Evolutionary conservation across 2,888 invertebrate genomes (phyloP), one percentile per base, ranked within the genome.

Genomic region (Portevinia maculata): DNA sequence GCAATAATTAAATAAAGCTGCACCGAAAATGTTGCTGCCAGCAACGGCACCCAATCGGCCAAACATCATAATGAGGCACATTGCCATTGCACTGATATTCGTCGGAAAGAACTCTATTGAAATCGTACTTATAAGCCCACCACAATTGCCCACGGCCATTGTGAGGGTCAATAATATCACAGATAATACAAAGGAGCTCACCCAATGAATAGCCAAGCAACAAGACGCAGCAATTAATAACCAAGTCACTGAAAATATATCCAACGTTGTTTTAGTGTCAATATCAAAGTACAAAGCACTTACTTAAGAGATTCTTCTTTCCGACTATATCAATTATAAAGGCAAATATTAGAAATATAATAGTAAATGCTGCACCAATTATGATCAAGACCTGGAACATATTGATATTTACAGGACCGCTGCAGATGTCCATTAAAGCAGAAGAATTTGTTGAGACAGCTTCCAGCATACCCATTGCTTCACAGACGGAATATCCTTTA

Each of bases 321-420:
- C 94, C 94, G 0, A 91, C 85, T 0, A 88, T 79, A 79, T 92
- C 92, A 21, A 93, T 93, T 0, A 94, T 90, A 87, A 93, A 93
- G 8, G 94, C 94, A 15, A 94, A 94, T 24, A 93, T 86, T 34
- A 94, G 87, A 88, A 94, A 95, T 87, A 94, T 93, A 0, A 93
- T 86, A 21, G 94, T 92, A 86, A 94, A 94, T 4, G 93, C 92
- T 0, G 92, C 91, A 0, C 95, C 95, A 86, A 95, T 94, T 79
- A 93, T 92, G 81, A 95, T 92, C 53, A 95, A 93, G 53, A 93
- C 93, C 86, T 93, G 90, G 87, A 95, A 95, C 1, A 94, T 94
- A 0, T 91, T 90, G 0, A 92, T 89, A 87, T 94, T 93, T 81
- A 94, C 92, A 0, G 91, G 90, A 34, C 92, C 91, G 24, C 91